These are phyloP conservation scores for Turnix velox DNA, from an alignment of 2,113 vertebrate species.

Conservation along the genomic window DNA sequence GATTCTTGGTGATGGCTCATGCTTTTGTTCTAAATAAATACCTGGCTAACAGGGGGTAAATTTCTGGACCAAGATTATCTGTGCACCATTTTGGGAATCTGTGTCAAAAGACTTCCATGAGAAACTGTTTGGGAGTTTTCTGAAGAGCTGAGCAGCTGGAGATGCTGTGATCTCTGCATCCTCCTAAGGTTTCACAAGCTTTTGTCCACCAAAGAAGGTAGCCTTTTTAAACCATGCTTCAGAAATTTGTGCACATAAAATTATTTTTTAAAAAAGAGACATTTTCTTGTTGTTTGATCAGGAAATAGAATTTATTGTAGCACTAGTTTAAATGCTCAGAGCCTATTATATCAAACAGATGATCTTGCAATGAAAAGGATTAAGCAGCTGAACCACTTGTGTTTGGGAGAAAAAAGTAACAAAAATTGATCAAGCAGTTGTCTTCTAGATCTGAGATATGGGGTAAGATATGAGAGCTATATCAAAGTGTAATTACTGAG, in stretches of 20 bases:
- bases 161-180: not conserved
- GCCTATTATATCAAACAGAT: not conserved
- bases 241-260: not conserved
- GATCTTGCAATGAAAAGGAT: not conserved
- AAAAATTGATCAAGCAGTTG: not conserved
- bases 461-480: not conserved
- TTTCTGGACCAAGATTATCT: not conserved
- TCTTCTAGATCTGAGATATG: not conserved
- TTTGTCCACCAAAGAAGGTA: not conserved
- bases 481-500: not conserved
- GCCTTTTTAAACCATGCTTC: not conserved
- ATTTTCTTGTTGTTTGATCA: not conserved
- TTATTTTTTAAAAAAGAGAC: not conserved
- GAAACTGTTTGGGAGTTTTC: not conserved
- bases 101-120: not conserved
- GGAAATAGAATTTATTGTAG: not conserved
- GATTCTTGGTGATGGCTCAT: not conserved
- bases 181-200: not conserved
- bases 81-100: not conserved
- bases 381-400: not conserved
- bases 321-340: not conserved
- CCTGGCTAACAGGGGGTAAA: not conserved
- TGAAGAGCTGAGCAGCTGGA: not conserved
- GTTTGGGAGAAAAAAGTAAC: not conserved
- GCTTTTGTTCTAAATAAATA: not conserved